A percentile compares a stretch with the other conserved stretches of the same genome.
Conservation (phyloP, 2,888 invertebrate genomes). For the Agonopterix subpropinquella region DNA sequence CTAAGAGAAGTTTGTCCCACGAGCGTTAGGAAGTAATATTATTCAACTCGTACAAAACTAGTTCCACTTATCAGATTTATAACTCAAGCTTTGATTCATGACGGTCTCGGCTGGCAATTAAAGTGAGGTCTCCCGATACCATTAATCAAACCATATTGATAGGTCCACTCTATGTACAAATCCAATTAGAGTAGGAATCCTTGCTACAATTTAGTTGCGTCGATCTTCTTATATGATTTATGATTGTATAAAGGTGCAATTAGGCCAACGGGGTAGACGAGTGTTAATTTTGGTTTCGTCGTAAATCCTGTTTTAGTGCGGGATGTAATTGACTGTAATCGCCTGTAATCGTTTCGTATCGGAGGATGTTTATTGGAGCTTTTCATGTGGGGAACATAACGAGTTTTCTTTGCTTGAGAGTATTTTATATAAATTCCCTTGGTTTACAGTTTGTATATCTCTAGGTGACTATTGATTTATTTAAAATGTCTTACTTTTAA, state of each 20-base stretch:
- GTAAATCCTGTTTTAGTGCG: slow-evolving; percentile 57
- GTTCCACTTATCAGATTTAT: slow-evolving; percentile 66
- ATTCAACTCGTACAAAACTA: slow-evolving; percentile 43
- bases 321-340: slow-evolving; percentile 51
- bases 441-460: too few relatives aligned
- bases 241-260: slow-evolving; percentile 46
- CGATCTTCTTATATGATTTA: slow-evolving; percentile 57
- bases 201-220: slow-evolving; percentile 55
- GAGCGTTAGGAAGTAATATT: slow-evolving; percentile 31
- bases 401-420: neutral
- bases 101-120: slow-evolving; percentile 64
- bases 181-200: slow-evolving; percentile 67
- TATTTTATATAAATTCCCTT: too few relatives aligned
- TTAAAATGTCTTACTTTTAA: too few relatives aligned
- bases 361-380: slow-evolving; percentile 32
- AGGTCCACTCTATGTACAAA: slow-evolving; percentile 61
- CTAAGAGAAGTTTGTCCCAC: slow-evolving; percentile 6
- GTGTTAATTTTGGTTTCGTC: slow-evolving; percentile 63
- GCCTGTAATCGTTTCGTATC: slow-evolving; percentile 38
- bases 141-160: slow-evolving; percentile 73
- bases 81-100: slow-evolving; percentile 67
- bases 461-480: too few relatives aligned
- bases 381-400: slow-evolving; percentile 37
- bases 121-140: slow-evolving; percentile 57
- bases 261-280: slow-evolving; percentile 42